Base-by-base conservation (phyloP, 2,888 invertebrate genomes). In the Chalcosyrphus nemorum region DNA sequence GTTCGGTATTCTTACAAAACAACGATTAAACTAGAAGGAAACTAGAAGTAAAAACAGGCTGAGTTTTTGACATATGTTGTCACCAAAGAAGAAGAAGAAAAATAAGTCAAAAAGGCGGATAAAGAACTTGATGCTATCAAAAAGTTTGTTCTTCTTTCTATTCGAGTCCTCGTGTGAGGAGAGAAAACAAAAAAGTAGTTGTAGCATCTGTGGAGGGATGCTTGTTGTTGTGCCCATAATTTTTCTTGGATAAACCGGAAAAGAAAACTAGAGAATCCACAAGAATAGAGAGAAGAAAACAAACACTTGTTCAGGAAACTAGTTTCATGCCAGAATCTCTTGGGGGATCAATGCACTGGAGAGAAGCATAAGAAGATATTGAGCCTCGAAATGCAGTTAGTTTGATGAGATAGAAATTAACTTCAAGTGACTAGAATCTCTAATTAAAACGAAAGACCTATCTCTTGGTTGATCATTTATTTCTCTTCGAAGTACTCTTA, bases 51-150 rank as follows among this genome's bases (percentile, higher is more conserved):
- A 68, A 43, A 68, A 43, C 43, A 68, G 4, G 9, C 21, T 41
- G 32, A 63, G 52, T 52, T 72, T 38, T 54, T 52, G 61, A 72
- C 72, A 72, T 52, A 72, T 72, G 72, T 32, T 54, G 52, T 72
- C 72, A 43, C 32, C 52, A 43, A n/a, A n/a, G n/a, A n/a, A 15
- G 35, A 2, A 24, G 24, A 24, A 15, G 35, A 43, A 72, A 29
- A 50, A 54, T 35, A 54, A 63, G 43, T 54, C 61, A 72, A 52
- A 72, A 52, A n/a, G 27, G 9, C 7, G 17, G 32, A 35, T 17
- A 11, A 41, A 27, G 21, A 54, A 52, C 9, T 17, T 32, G 41
- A 54, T 54, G 41, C 66, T 54, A 38, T 54, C 66, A 54, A 52
- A 29, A 52, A 66, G 21, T 41, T 71, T 71, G 24, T 17, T 17